These are phyloP conservation scores for Alcedo atthis DNA, from an alignment of 2,797 vertebrate genomes.

Conservation along the genomic window DNA sequence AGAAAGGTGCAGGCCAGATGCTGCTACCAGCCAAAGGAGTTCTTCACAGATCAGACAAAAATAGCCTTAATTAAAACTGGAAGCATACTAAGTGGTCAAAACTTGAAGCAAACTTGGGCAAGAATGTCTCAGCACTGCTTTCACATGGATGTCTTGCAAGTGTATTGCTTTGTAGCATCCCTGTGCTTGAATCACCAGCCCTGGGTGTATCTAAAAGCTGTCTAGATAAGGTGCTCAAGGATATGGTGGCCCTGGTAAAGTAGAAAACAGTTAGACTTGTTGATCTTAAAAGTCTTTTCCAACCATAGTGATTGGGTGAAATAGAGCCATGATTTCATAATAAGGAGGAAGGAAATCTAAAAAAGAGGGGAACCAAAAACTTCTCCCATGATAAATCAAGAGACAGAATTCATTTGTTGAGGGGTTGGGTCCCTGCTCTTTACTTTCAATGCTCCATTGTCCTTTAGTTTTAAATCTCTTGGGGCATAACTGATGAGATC, in stretches of 20 bases:
- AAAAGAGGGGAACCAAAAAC: background rate
- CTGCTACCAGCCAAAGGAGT: background rate
- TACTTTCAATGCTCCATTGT: background rate
- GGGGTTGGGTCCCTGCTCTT: background rate
- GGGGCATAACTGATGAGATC: background rate
- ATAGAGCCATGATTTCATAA: background rate
- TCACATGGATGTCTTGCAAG: background rate
- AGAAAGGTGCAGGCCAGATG: background rate
- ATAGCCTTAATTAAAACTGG: background rate
- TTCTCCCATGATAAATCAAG: background rate
- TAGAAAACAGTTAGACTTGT: no score
- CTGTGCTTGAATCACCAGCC: background rate
- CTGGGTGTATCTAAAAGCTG: no score
- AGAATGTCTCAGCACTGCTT: background rate
- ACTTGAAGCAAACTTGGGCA: background rate
- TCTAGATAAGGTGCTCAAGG: no score
- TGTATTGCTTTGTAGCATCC: background rate
- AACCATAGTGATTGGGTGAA: no score
- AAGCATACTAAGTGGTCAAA: background rate
- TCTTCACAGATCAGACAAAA: background rate
- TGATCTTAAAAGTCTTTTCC: no score
- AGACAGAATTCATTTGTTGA: background rate
- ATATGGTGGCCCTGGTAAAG: no score
- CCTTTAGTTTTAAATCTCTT: background rate
- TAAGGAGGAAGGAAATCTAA: background rate